Evolutionary conservation across 2,888 invertebrate genomes (phyloP).

Genomic region (Willowsia nigromaculata): DNA sequence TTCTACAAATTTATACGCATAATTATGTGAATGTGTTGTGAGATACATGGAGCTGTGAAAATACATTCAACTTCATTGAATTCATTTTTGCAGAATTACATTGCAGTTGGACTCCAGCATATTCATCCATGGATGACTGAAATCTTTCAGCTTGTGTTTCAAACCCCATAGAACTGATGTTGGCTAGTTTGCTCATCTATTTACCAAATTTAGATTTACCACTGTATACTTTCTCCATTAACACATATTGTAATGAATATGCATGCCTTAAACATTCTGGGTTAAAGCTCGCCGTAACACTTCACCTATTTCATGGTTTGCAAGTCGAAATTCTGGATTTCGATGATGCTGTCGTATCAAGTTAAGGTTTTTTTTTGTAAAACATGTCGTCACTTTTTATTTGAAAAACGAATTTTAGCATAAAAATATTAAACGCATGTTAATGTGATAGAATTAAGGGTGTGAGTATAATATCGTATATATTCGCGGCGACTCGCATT

Average conservation of each 20-base stretch:
- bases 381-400: constrained; percentile 44
- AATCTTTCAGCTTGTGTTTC: constrained; percentile 24
- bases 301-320: too few relatives aligned
- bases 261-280: too few relatives aligned
- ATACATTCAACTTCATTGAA: too few relatives aligned
- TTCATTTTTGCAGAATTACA: background rate
- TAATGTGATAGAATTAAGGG: constrained; percentile 61
- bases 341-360: background rate
- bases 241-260: too few relatives aligned
- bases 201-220: too few relatives aligned
- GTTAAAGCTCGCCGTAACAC: too few relatives aligned
- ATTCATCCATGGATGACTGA: constrained; percentile 7
- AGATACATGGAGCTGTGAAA: too few relatives aligned
- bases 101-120: background rate
- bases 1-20: too few relatives aligned
- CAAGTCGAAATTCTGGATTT: constrained; percentile 30
- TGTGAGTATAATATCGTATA: constrained; percentile 39
- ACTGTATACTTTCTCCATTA: too few relatives aligned
- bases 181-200: too few relatives aligned
- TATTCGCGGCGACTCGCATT: constrained; percentile 7
- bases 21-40: too few relatives aligned
- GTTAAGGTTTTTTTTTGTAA: constrained; percentile 5
- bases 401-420: constrained; percentile 35
- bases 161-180: too few relatives aligned
- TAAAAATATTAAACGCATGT: constrained; percentile 45